phyloP scores from a whole-genome alignment of 1,140 invertebrate genomes.

The Bacillus rossius region DNA sequence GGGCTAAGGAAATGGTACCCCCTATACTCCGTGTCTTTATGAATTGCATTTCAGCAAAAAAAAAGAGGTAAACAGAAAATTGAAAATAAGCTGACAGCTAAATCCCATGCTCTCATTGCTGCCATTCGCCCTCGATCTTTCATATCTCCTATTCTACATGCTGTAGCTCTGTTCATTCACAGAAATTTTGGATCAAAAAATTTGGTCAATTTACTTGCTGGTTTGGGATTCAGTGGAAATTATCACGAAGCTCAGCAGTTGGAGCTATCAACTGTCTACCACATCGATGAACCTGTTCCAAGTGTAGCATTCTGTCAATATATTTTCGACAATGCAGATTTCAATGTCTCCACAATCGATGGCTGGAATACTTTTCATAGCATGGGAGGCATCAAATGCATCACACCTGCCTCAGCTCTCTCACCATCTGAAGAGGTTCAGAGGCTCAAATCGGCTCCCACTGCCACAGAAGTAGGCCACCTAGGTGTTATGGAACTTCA shows the following conservation, averaged over 20 bases:
- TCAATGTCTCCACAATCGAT: slow-evolving; percentile 28
- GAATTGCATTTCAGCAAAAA: too few relatives aligned
- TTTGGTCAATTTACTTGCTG: slow-evolving; percentile 20
- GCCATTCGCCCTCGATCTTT: too few relatives aligned
- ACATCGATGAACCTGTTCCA: not conserved
- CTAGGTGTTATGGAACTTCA: not conserved
- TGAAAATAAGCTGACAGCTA: too few relatives aligned
- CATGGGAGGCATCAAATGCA: slow-evolving; percentile 29
- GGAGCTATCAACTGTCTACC: slow-evolving; percentile 15
- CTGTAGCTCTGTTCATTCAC: slow-evolving; percentile 8
- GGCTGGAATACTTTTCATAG: slow-evolving; percentile 29
- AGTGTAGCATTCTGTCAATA: slow-evolving; percentile 19
- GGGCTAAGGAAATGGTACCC: too few relatives aligned
- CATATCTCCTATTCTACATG: too few relatives aligned
- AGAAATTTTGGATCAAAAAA: slow-evolving; percentile 26
- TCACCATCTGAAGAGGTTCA: not conserved
- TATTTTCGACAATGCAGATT: slow-evolving; percentile 31
- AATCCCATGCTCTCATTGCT: too few relatives aligned
- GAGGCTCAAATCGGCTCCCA: not conserved
- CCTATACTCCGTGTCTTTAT: too few relatives aligned
- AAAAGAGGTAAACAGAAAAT: too few relatives aligned
- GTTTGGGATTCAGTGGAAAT: slow-evolving; percentile 16
- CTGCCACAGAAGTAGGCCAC: not conserved
- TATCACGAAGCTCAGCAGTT: slow-evolving; percentile 14
- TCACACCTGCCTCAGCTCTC: slow-evolving; percentile 12